Percentiles rank a stretch among this genome's conserved stretches.
Conservation (phyloP, 2,888 invertebrate genomes). For the Halictus quadricinctus region DNA sequence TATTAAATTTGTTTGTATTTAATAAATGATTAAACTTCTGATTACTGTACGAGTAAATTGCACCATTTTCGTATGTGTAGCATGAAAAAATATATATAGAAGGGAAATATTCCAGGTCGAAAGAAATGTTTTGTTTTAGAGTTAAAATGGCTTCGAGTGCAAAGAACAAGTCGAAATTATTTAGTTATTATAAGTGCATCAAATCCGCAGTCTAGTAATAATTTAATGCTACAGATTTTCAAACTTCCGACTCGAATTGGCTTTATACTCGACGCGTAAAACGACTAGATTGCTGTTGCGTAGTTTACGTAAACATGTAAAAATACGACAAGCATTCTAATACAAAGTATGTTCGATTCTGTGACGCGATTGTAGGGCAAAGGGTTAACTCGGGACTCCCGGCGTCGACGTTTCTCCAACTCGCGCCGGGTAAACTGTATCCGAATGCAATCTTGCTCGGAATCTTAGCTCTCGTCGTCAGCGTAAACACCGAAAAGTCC, state of each 20-base stretch:
- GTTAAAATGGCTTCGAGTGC: no score
- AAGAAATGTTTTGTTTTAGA: no score
- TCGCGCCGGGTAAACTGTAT: background rate
- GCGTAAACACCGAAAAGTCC: conserved; percentile 30
- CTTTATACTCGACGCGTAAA: background rate
- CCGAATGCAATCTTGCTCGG: background rate
- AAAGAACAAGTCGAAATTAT: no score
- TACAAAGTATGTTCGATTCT: background rate
- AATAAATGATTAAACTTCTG: no score
- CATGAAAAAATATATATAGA: no score
- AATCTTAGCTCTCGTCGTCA: background rate
- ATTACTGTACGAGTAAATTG: no score
- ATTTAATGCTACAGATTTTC: no score
- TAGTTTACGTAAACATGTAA: background rate
- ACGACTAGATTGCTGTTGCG: background rate
- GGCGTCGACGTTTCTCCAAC: background rate
- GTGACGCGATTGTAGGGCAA: background rate
- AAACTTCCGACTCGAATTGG: background rate
- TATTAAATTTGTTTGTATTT: no score
- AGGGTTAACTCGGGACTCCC: background rate
- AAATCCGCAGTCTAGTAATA: no score
- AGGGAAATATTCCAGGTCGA: no score
- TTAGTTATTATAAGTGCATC: no score
- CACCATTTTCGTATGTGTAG: no score
- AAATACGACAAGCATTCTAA: background rate